phyloP scores from a whole-genome alignment of 1,140 invertebrate species.

The Plodia interpunctella region DNA sequence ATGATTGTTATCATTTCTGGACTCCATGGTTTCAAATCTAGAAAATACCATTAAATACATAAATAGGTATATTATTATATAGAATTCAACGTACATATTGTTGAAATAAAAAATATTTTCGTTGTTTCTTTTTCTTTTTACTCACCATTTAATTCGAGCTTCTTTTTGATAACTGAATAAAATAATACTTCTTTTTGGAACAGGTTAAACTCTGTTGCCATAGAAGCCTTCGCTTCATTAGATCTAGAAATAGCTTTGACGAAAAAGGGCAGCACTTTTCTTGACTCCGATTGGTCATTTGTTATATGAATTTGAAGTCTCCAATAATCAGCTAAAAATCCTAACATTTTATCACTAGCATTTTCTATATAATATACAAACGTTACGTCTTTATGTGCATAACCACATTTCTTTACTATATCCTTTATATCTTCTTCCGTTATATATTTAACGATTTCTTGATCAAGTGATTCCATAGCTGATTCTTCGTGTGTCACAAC shows the following conservation, averaged over 20 bases:
- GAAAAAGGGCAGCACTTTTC: slow-evolving; percentile 41
- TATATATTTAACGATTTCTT: slow-evolving; percentile 24
- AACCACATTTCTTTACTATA: slow-evolving; percentile 36
- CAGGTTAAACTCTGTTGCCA: slow-evolving; percentile 50
- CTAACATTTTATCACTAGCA: slow-evolving; percentile 62
- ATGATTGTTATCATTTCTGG: slow-evolving; percentile 38
- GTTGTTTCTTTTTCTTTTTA: not conserved
- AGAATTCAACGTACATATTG: too few relatives aligned
- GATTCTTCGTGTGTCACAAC: not conserved
- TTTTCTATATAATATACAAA: slow-evolving; percentile 37
- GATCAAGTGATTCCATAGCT: not conserved
- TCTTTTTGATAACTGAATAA: slow-evolving; percentile 42
- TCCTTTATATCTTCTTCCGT: slow-evolving; percentile 40
- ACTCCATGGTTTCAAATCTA: slow-evolving; percentile 54
- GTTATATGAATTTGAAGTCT: slow-evolving; percentile 40
- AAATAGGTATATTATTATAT: too few relatives aligned
- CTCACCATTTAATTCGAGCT: slow-evolving; percentile 42
- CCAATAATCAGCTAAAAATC: slow-evolving; percentile 60
- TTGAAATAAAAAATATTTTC: slow-evolving; percentile 10
- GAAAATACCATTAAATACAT: slow-evolving; percentile 14
- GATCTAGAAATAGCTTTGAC: slow-evolving; percentile 54
- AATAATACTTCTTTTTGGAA: slow-evolving; percentile 54
- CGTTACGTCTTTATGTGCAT: slow-evolving; percentile 17
- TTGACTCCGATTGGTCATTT: slow-evolving; percentile 17
- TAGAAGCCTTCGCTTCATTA: slow-evolving; percentile 54